Evolutionary conservation across 2,113 vertebrate genomes (phyloP).

Genomic region (Sakesphorus luctuosus): DNA sequence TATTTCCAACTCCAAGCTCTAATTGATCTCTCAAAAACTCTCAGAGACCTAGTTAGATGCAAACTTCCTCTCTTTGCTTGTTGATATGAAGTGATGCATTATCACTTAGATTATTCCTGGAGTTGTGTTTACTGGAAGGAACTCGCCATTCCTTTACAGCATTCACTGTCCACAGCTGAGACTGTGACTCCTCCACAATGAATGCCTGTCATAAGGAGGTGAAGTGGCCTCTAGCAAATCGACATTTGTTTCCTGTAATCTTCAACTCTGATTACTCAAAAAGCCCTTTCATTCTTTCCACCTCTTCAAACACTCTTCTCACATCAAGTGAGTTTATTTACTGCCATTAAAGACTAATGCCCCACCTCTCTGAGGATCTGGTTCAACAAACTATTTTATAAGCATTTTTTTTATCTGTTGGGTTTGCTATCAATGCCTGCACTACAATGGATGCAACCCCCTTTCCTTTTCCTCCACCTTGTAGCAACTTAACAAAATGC

Average conservation of each 20-base stretch:
- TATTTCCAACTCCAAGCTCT: neutral
- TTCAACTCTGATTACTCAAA: neutral
- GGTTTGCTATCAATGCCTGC: neutral
- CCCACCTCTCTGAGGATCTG: neutral
- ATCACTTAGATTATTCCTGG: neutral
- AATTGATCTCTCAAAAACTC: neutral
- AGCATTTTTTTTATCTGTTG: neutral
- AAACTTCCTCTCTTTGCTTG: neutral
- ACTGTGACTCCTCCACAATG: neutral
- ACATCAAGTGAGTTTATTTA: neutral
- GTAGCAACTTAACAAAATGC: neutral
- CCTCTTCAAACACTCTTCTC: neutral
- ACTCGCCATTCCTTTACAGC: neutral
- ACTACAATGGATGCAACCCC: neutral
- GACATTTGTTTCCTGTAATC: neutral
- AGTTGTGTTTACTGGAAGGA: neutral
- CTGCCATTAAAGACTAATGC: neutral
- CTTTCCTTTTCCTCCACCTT: neutral
- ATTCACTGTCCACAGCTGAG: neutral
- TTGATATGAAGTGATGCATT: neutral
- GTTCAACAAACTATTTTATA: neutral
- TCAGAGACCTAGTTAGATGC: neutral
- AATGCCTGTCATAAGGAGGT: neutral
- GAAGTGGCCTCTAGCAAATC: neutral
- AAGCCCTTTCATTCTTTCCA: neutral